A percentile compares a stretch with the other conserved stretches of the same genome.
Conservation (phyloP, 2,797 vertebrate species). For the Hippoglossus hippoglossus region DNA sequence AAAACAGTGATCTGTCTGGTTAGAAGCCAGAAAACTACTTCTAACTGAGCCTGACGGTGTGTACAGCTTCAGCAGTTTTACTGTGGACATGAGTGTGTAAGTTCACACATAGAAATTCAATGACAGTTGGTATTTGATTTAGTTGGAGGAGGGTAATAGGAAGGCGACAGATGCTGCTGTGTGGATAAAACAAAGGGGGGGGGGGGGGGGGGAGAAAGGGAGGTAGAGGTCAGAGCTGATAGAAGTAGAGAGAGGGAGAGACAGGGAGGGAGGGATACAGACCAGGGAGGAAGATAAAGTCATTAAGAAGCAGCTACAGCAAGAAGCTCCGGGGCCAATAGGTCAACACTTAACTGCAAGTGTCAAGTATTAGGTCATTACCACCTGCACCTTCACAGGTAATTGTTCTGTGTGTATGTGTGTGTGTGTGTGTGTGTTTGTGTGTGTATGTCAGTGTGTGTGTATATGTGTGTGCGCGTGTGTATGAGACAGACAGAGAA, state of each 20-base stretch:
- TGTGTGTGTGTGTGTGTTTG: constrained; percentile 19
- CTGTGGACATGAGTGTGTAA: not conserved
- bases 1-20: constrained; percentile 13
- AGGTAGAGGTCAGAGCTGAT: constrained; percentile 26
- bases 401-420: constrained; percentile 54
- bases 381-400: constrained; percentile 44
- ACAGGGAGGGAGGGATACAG: constrained; percentile 10
- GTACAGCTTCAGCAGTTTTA: not conserved
- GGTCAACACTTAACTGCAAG: constrained; percentile 66
- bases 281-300: constrained; percentile 53
- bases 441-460: constrained; percentile 22
- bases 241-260: constrained; percentile 4
- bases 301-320: constrained; percentile 61
- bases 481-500: not conserved
- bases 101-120: constrained; percentile 5
- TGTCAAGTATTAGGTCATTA: constrained; percentile 63
- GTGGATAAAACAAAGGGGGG: constrained; percentile 20
- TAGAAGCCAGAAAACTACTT: constrained; percentile 4
- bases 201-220: constrained; percentile 9
- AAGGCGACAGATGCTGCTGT: constrained; percentile 25
- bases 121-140: constrained; percentile 4
- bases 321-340: constrained; percentile 47
- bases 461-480: constrained; percentile 19
- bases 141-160: not conserved
- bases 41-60: not conserved